These are phyloP conservation scores for Serilophus lunatus DNA, from an alignment of 2,113 vertebrate genomes.

Conservation along the genomic window DNA sequence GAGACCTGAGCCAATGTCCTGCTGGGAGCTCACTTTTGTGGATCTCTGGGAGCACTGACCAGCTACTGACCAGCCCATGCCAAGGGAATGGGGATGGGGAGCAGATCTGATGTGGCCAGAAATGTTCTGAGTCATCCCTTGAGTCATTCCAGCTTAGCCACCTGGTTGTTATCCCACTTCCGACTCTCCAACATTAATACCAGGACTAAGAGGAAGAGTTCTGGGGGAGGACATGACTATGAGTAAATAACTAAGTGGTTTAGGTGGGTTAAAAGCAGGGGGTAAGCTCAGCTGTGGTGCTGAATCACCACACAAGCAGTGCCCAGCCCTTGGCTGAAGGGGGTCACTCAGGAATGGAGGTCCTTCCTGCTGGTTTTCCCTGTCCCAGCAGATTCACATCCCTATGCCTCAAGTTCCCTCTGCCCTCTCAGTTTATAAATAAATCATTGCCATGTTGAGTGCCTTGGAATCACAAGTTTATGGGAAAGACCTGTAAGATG, in stretches of 20 bases:
- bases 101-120: background rate
- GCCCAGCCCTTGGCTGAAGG: background rate
- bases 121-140: background rate
- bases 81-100: background rate
- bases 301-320: background rate
- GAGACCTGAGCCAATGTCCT: background rate
- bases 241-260: background rate
- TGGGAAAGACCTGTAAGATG: background rate
- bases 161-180: background rate
- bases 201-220: background rate
- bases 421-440: background rate
- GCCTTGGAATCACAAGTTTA: background rate
- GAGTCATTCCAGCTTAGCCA: background rate
- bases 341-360: too few species aligned
- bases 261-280: background rate
- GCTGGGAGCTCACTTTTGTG: background rate
- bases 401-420: accelerated
- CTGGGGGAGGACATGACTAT: background rate
- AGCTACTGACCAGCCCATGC: background rate
- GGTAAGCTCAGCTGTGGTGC: background rate
- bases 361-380: background rate
- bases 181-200: background rate
- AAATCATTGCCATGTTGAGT: background rate
- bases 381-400: background rate
- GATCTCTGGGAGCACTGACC: background rate